phyloP scores from a whole-genome alignment of 2,888 invertebrate genomes.

The Eutolmus rufibarbis region DNA sequence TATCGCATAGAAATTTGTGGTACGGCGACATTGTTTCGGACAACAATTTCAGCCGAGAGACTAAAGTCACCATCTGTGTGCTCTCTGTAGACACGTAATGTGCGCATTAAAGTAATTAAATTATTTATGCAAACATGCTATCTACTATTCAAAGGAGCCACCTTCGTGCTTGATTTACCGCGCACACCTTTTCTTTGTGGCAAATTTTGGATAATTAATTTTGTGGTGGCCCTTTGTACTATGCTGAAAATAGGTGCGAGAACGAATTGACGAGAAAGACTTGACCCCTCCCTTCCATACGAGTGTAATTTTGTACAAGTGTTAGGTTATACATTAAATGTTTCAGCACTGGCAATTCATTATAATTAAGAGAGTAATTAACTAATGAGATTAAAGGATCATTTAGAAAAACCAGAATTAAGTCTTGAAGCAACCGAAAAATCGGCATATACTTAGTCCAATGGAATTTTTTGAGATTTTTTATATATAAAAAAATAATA shows the following conservation, averaged over 20 bases:
- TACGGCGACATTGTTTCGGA: not conserved
- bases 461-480: no score
- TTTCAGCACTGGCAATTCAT: not conserved
- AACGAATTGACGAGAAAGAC: not conserved
- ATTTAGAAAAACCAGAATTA: not conserved
- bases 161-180: slow-evolving; percentile 7
- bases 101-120: slow-evolving; percentile 47
- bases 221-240: not conserved
- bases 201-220: not conserved
- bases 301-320: not conserved
- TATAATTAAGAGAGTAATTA: not conserved
- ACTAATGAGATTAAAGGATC: not conserved
- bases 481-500: no score
- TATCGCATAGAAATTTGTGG: not conserved
- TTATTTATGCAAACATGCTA: slow-evolving; percentile 45
- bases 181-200: not conserved
- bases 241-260: not conserved
- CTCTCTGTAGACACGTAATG: slow-evolving; percentile 43
- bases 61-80: not conserved
- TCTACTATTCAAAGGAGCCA: not conserved
- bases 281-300: not conserved
- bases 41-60: not conserved
- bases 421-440: not conserved
- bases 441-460: not conserved
- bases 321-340: not conserved